These are phyloP conservation scores for Meteorus sp. DNA, from an alignment of 1,140 invertebrate genomes.

Conservation along the genomic window DNA sequence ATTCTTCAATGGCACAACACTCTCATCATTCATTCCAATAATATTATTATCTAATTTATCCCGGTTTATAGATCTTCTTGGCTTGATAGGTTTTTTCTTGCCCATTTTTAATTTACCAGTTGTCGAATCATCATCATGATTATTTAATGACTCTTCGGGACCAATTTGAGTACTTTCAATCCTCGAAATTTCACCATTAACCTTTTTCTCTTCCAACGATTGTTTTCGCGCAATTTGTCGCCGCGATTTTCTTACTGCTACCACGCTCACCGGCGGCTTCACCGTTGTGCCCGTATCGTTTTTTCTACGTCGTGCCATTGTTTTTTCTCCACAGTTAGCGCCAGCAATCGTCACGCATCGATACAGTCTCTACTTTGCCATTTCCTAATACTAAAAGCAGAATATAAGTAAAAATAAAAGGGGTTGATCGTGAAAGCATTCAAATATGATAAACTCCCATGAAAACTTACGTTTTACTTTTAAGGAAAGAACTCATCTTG, in stretches of 20 bases:
- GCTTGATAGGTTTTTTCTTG: slow-evolving; percentile 3
- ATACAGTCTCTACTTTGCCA: too few species aligned
- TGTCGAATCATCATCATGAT: not conserved
- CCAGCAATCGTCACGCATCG: not conserved
- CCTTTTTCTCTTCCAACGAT: slow-evolving; percentile 11
- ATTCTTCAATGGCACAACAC: not conserved
- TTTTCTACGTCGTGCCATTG: slow-evolving; percentile 20
- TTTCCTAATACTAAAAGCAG: too few species aligned
- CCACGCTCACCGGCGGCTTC: not conserved
- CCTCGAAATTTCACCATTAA: slow-evolving; percentile 11
- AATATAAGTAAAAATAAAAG: too few species aligned
- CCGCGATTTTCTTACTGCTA: slow-evolving; percentile 14
- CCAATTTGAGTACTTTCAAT: not conserved
- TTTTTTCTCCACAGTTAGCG: not conserved
- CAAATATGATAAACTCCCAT: too few species aligned
- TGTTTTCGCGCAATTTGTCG: slow-evolving; percentile 18
- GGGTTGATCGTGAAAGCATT: too few species aligned
- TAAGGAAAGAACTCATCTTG: not conserved
- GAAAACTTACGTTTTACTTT: not conserved
- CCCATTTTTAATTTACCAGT: not conserved
- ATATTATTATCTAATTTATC: not conserved
- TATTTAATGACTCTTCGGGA: not conserved
- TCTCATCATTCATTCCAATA: not conserved
- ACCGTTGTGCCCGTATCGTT: not conserved
- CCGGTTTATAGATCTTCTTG: not conserved